Base-by-base conservation (phyloP, 2,797 vertebrate genomes). In the Alfaro cultratus region DNA sequence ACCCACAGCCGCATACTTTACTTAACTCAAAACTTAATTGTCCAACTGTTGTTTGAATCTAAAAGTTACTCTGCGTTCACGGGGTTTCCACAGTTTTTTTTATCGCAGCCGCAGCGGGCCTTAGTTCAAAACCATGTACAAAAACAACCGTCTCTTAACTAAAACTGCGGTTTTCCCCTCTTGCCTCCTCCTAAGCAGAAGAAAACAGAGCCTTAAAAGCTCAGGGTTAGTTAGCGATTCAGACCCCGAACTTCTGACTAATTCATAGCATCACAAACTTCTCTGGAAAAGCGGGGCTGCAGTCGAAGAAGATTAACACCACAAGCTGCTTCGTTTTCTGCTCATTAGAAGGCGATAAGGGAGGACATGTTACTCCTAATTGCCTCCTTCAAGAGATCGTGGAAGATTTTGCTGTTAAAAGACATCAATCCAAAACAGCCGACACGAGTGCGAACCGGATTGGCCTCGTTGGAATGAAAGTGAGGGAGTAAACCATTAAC, bases 21-120 rank as follows among this genome's bases (percentile, higher is more conserved):
- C 88, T 87, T 73, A 75, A 85, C 82, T 82, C 60, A 1, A 79
- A 82, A 74, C 75, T 55, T 67, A 82, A 86, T 76, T 55, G 29
- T 81, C 80, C 60, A 62, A 78, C 79, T 79, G 49, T 83, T 86
- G 80, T 79, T 78, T 86, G 79, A 73, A 62, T 75, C 73, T 67
- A 62, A 64, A 85, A 13, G 74, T 45, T 82, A 70, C n/a, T 77
- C 13, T 67, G 13, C 46, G 21, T 80, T 70, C 76, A 71, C 29
- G 62, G 39, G 67, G 23, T 77, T 55, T 72, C 57, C 23, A 5
- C 9, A 36, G 78, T 51, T 26, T 16, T 26, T 16, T 74, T 43
- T 51, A 34, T 73, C 39, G 55, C 8, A 46, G 77, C n/a, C 82
- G 5, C 53, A 23, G 3, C 64, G 79, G 26, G 26, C 23, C 29